Base-by-base conservation (phyloP, 2,797 vertebrate species). In the Triplophysa yarkandensis region DNA sequence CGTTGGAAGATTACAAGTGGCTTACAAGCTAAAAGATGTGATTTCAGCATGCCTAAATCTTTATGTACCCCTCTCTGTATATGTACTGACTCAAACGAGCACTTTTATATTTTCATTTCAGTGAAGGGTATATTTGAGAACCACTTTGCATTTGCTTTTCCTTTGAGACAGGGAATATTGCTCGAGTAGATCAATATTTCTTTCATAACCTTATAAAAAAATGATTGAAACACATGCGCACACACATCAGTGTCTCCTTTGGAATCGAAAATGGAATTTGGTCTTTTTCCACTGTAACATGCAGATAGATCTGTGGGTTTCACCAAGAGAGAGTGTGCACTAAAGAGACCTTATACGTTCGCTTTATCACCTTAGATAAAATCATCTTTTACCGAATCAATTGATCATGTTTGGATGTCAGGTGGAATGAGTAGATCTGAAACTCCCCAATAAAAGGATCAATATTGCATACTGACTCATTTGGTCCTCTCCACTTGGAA, bases 361-460 rank as follows among this genome's bases (percentile, higher is more conserved):
- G 55, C 30, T 63, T 54, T 61, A 46, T 76, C 71, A 61, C 55
- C 43, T 71, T 64, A 58, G 41, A 43, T 43, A 1, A 43, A 43
- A 43, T 43, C 13, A 43, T 43, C 13, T 17, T 3, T 43, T 14
- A 16, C 5, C 6, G 41, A 4, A 43, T 39, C 36, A 43, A 43
- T 6, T 4, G 16, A 16, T 43, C 14, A 17, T 43, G 14, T 86
- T 85, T 85, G 79, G 80, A 84, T 84, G 82, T 85, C 85, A 83
- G 79, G 76, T 21, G 69, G 68, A 84, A 84, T 87, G 72, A 83
- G 83, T 84, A 75, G 30, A 27, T 39, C 44, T 73, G 85, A 61
- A 71, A 79, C 64, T 81, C 85, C 75, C 87, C 77, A 73, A 87
- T 88, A 85, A 36, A 41, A 11, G 62, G 81, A 90, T 90, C 87